Conservation (phyloP, 2,797 vertebrate genomes). For the Lateolabrax maculatus region DNA sequence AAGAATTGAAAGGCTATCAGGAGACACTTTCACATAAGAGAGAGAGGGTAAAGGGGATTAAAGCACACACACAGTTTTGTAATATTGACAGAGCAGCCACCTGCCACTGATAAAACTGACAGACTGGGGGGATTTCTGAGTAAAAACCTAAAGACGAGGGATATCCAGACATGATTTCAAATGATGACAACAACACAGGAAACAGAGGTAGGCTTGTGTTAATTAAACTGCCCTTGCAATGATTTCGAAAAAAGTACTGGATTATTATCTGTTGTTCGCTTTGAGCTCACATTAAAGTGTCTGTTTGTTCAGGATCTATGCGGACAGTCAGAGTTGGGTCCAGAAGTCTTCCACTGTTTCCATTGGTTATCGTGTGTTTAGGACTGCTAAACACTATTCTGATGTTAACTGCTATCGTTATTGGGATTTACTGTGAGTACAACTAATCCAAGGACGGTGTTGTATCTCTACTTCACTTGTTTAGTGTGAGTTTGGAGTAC, state of each 20-base stretch:
- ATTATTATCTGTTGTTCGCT: neutral
- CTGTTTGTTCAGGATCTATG: conserved; percentile 55
- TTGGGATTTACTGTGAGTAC: conserved; percentile 72
- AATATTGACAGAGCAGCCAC: conserved; percentile 59
- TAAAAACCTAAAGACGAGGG: neutral
- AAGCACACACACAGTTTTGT: conserved; percentile 22
- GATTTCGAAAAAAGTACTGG: neutral
- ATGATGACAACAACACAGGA: neutral
- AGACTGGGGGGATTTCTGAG: neutral
- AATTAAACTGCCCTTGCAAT: neutral
- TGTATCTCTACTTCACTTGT: neutral
- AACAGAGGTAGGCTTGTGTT: conserved; percentile 15
- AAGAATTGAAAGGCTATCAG: neutral
- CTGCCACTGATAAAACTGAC: conserved; percentile 8
- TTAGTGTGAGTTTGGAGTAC: neutral
- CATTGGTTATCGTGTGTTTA: conserved; percentile 44
- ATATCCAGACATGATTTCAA: conserved; percentile 46
- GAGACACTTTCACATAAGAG: neutral
- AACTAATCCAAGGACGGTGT: neutral
- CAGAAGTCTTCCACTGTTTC: conserved; percentile 49
- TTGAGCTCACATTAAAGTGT: conserved; percentile 14
- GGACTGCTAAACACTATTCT: conserved; percentile 65
- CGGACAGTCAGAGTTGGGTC: conserved; percentile 48
- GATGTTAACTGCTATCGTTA: conserved; percentile 55
- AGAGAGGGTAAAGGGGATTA: neutral